Conservation (phyloP, 64 coral and sea anemone species). For the Acropora yongei region DNA sequence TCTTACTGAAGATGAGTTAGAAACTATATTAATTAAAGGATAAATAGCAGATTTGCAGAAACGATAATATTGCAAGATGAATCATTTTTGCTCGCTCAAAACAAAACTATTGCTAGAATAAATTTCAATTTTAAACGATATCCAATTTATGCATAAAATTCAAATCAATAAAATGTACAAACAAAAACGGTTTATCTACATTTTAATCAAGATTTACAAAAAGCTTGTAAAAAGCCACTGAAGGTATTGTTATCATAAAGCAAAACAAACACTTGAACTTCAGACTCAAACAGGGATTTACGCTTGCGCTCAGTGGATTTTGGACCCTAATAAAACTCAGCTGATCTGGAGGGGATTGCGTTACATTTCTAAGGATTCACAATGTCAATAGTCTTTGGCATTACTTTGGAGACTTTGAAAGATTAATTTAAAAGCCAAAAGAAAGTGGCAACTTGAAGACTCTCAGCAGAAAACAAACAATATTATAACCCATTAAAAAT, state of each 20-base stretch:
- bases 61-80: too few species aligned
- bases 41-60: too few species aligned
- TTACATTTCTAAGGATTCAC: not conserved
- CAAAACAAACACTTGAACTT: not conserved
- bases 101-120: too few species aligned
- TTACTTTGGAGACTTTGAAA: not conserved
- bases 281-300: not conserved
- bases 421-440: not conserved
- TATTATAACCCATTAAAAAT: slow-evolving; percentile 25
- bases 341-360: not conserved
- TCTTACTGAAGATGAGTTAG: too few species aligned
- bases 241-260: not conserved
- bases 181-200: too few species aligned
- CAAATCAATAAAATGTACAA: too few species aligned
- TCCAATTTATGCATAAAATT: too few species aligned
- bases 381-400: not conserved
- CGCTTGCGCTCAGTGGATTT: not conserved
- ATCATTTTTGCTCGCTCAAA: too few species aligned
- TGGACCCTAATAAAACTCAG: not conserved
- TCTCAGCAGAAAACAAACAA: not conserved
- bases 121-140: not conserved
- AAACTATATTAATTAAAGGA: too few species aligned
- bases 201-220: too few species aligned
- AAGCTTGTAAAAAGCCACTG: too few species aligned
- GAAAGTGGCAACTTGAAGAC: not conserved